Evolutionary conservation across 2,113 vertebrate genomes (phyloP), one percentile per base, ranked within the genome.

Genomic region (Spheniscus mendiculus): DNA sequence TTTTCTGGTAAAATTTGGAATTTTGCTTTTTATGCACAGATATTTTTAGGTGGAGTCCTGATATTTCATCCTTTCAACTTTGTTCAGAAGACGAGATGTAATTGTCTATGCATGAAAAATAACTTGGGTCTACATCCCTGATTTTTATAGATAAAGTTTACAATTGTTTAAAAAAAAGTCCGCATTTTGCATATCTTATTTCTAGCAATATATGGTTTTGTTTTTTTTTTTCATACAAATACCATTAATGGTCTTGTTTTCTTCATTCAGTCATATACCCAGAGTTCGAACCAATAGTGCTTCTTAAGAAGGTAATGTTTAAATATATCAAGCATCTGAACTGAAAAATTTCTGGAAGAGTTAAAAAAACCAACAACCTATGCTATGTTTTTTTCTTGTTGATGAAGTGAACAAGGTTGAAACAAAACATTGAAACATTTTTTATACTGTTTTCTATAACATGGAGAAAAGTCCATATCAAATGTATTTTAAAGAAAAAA

Each of bases 51-150:
- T 23, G 23, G 4, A 26, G 7, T 30, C 11, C 27, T 21, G 4
- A 29, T 71, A 70, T 47, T 56, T 73, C 18, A 47, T 38, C 5
- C 4, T 89, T 73, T 82, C 45, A 34, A 3, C 9, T 44, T 82
- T 74, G 2, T 47, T 83, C 6, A 32, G 22, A 49, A 55, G 29
- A 61, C 40, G 19, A 16, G 7, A 66, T 50, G 3, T 5, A 79
- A 21, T 23, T 66, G 5, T 26, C 9, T 47, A 17, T 25, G 9
- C 21, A 26, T 7, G 9, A 74, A 89, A 84, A 70, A 47, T 16
- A 47, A 12, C 2, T 8, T 36, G 14, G 6, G 4, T 66, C 3
- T 67, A 42, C 1, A 0, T 36, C 34, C 18, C 34, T 62, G 45
- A 65, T 38, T 66, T 79, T 73, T 71, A 29, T 11, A 42, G 11